These are phyloP conservation scores for Smutsia gigantea DNA, from an alignment of 2,797 vertebrate genomes.

Conservation along the genomic window DNA sequence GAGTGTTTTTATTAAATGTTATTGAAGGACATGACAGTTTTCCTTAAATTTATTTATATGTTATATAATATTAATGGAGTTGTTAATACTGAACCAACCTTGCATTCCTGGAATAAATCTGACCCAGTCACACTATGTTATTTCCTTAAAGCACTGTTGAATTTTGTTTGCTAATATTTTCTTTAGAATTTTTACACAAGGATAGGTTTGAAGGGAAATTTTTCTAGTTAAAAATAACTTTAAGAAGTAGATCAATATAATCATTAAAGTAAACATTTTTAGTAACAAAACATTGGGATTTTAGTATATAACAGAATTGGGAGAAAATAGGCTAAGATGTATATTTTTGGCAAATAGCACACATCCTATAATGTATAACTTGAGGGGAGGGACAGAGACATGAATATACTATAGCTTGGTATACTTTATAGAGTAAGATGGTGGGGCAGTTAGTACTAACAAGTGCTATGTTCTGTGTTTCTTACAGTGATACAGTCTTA, in stretches of 20 bases:
- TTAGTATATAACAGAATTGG: background rate
- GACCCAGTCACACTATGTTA: background rate
- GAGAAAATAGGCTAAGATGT: background rate
- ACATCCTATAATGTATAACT: background rate
- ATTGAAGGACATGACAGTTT: background rate
- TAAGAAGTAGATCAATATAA: slow-evolving; percentile 36
- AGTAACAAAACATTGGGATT: background rate
- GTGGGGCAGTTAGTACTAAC: background rate
- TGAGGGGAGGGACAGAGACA: background rate
- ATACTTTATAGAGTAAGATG: background rate
- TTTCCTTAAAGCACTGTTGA: background rate
- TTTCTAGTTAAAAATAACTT: slow-evolving; percentile 40
- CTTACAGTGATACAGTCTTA: background rate
- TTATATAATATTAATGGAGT: background rate
- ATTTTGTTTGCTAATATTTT: slow-evolving; percentile 5
- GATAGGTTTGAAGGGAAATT: background rate
- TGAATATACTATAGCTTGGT: background rate
- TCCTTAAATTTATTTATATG: background rate
- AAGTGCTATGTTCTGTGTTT: background rate
- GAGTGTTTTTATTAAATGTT: background rate
- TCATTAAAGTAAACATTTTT: background rate
- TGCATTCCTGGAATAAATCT: slow-evolving; percentile 21
- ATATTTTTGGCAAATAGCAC: background rate
- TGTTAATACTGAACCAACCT: background rate
- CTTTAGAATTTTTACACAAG: background rate